Evolutionary conservation across 2,797 vertebrate genomes (phyloP), one percentile per base, ranked within the genome.

Genomic region (Trichosurus vulpecula): DNA sequence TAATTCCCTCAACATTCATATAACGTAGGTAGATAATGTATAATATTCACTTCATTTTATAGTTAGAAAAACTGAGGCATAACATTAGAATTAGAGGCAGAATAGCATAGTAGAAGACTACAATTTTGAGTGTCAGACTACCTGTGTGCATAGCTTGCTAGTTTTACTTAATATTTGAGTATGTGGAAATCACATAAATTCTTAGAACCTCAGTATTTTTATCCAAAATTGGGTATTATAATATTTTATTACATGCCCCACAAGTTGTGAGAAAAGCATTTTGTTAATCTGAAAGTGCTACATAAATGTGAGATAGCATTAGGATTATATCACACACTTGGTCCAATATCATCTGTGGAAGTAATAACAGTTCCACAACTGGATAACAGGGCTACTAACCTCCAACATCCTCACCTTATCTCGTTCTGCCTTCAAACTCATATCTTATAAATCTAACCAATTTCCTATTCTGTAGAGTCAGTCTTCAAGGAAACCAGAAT

Each of bases 11-110:
- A 92, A 94, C 89, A 87, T 19, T 94, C 3, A 35, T 47, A 52
- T 55, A 93, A 92, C 91, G 6, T 57, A 61, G 54, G 2, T 55
- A 90, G 90, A 87, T 55, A 16, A 14, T 91, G 6, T 41, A 51
- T 6, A 74, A 56, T 87, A 56, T 35, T 96, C 29, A 96, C 53
- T 95, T 96, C 29, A 41, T 95, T 92, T 96, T 92, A 41, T 57
- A 92, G 3, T 51, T 90, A 94, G 58, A 35, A 27, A 96, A 96
- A 92, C 91, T 52, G 92, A 91, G 30, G 29, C 81, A 90, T 92
- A 92, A 94, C 30, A 51, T 41, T 35, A 47, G n/a, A 27, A 47
- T 87, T 51, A 51, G 74, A 87, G 41, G 3, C 19, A 51, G 8
- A 29, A 51, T 25, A 41, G 25, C 3, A 87, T 87, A 5, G 25